A percentile compares a stretch with the other conserved stretches of the same genome.
Evolutionary conservation across 2,888 invertebrate genomes (phyloP).

Genomic region (Eucera pruinosa): DNA sequence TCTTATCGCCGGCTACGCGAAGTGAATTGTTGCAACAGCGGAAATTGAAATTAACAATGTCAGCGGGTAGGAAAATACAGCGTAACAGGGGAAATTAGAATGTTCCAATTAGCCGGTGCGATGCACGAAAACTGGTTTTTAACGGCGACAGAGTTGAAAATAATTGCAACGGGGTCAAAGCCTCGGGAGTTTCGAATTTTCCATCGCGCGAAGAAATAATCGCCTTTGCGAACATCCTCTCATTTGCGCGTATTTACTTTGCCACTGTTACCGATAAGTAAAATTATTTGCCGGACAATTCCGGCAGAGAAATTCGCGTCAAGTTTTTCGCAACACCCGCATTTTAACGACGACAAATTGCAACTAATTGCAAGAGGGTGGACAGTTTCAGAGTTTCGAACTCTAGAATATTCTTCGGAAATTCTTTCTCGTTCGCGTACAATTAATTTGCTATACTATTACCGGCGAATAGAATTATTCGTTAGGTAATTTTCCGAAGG

Average conservation of each 20-base stretch:
- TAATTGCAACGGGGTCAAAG: constrained; percentile 58
- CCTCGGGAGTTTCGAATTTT: too few relatives aligned
- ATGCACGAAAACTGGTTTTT: constrained; percentile 41
- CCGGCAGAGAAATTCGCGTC: too few relatives aligned
- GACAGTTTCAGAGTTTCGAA: too few relatives aligned
- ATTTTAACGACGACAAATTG: too few relatives aligned
- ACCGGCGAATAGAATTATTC: neutral
- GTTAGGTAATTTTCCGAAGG: neutral
- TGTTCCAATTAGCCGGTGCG: constrained; percentile 37
- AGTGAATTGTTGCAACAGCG: constrained; percentile 35
- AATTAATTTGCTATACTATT: neutral
- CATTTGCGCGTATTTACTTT: too few relatives aligned
- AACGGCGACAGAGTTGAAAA: constrained; percentile 54
- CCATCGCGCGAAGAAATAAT: constrained; percentile 2
- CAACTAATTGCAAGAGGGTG: too few relatives aligned
- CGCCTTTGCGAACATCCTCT: too few relatives aligned
- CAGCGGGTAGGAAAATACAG: constrained; percentile 23
- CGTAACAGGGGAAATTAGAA: constrained; percentile 26
- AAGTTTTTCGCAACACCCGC: too few relatives aligned
- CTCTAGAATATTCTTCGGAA: too few relatives aligned
- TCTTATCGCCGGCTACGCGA: constrained; percentile 19
- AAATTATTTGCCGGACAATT: too few relatives aligned
- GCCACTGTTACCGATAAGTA: too few relatives aligned
- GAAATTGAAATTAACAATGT: constrained; percentile 51
- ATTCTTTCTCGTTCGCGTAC: too few relatives aligned